Evolutionary conservation across 2,113 vertebrate genomes (phyloP), one percentile per base, ranked within the genome.

Genomic region (Gorsachius goisagi): DNA sequence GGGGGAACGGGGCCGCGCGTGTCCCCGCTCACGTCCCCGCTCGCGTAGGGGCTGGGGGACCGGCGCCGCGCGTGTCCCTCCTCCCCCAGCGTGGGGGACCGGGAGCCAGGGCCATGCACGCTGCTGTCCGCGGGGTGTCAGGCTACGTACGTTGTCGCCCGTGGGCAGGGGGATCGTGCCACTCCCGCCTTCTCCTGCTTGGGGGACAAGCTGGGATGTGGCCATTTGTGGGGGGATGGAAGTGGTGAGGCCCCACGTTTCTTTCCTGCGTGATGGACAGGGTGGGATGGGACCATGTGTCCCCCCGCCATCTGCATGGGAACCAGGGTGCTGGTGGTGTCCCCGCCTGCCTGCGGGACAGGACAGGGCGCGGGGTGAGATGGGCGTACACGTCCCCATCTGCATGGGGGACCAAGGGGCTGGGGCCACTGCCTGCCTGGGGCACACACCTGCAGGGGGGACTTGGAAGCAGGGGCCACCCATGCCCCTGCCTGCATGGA

Each of bases 61-160:
- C n/a, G n/a, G n/a, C n/a, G n/a, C n/a, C 27, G 4, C 9, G 9
- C n/a, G 11, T 11, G 64, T 76, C 24, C 24, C 23, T 19, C 2
- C 30, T 24, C 15, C 2, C 37, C 0, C 15, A 0, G 35, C 7
- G 2, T 11, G 28, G 26, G 18, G 64, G 13, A 17, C 12, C 2
- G 15, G 32, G 6, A 41, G 41, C 49, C 28, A 1, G 32, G 35
- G 75, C 53, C 21, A 0, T 0, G 11, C 22, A 1, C 8, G 35
- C 15, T 14, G 71, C 30, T 7, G 3, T 58, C 67, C 15, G 77
- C 7, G 22, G 52, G 35, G 3, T 6, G 3, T 69, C 28, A 21
- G 33, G 37, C 63, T 32, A 3, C 3, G 6, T 4, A 11, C 5
- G 8, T 1, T 73, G 55, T 56, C 22, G 1, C 39, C 27, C 2